Percentiles rank a stretch among this genome's conserved stretches.
Evolutionary conservation across 1,140 invertebrate species (phyloP).

Genomic region (Drosophila mojavensis): DNA sequence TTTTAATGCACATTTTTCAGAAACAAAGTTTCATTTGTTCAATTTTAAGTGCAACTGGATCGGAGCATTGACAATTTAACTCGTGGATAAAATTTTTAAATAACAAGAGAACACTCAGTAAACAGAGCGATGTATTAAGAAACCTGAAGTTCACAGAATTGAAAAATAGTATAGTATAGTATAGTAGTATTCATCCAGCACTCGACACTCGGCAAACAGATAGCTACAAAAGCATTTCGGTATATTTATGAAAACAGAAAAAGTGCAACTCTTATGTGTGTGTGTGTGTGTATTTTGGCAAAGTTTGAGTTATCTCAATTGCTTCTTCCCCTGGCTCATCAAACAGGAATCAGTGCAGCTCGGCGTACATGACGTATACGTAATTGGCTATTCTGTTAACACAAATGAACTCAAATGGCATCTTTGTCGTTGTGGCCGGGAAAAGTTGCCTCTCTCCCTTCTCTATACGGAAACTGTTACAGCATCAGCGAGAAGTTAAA

Average conservation of each 20-base stretch:
- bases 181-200: no score
- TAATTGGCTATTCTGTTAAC: conserved; percentile 22
- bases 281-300: not conserved
- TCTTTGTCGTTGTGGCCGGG: conserved; percentile 31
- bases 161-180: no score
- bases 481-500: conserved; percentile 37
- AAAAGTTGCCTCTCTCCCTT: conserved; percentile 15
- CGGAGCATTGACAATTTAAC: no score
- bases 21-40: not conserved
- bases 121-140: no score
- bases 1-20: not conserved
- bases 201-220: no score
- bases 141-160: no score
- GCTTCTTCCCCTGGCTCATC: not conserved
- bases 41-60: not conserved
- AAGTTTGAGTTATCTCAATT: conserved; percentile 11
- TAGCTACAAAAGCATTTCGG: not conserved
- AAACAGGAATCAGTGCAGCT: conserved; percentile 10
- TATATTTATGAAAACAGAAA: conserved; percentile 20
- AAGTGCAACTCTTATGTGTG: conserved; percentile 2
- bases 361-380: conserved; percentile 35
- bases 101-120: no score
- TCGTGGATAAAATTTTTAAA: no score
- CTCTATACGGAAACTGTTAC: conserved; percentile 1
- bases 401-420: conserved; percentile 36